Evolutionary conservation across 2,113 vertebrate species (phyloP), one percentile per base, ranked within the genome.

Genomic region (Uropsilus gracilis): DNA sequence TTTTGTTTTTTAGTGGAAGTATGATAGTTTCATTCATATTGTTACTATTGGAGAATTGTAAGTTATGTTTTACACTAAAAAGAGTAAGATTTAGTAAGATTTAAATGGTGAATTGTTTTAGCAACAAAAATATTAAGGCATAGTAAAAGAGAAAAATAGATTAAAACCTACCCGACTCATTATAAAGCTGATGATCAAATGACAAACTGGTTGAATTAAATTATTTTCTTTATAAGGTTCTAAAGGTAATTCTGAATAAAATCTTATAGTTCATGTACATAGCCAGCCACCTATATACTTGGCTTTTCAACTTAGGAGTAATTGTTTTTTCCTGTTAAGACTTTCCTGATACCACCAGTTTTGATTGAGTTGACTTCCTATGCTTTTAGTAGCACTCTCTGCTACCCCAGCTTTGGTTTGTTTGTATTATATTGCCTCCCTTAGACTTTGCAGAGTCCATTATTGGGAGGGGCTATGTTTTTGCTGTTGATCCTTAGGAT

Each of bases 51-150:
- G 64, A 90, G 94, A 77, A 83, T 83, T 64, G 24, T 46, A 39
- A 95, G 89, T 18, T 77, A 2, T 86, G 46, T 76, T 73, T 95
- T 92, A 59, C 64, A 24, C 59, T 86, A 32, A 87, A 90, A 77
- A 59, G 18, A 34, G 0, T 80, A 61, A 84, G 64, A 64, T 9
- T 89, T 59, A 28, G 4, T 26, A 28, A 61, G 28, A 61, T 13
- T 72, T 72, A 57, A 76, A 55, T 55, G 32, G 11, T 4, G 7
- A 78, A 5, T 89, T 89, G 26, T 55, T 86, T 81, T 72, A 77
- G 55, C n/a, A 63, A 44, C 59, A 61, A 73, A 32, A 83, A 72
- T 81, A 7, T 76, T 93, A 78, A 75, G 44, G 3, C 34, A 13
- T 12, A 61, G 14, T 42, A 69, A 90, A 90, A 64, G 64, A 89